These are phyloP conservation scores for Xanthorhoe designata DNA, from an alignment of 2,888 invertebrate species.

Conservation along the genomic window DNA sequence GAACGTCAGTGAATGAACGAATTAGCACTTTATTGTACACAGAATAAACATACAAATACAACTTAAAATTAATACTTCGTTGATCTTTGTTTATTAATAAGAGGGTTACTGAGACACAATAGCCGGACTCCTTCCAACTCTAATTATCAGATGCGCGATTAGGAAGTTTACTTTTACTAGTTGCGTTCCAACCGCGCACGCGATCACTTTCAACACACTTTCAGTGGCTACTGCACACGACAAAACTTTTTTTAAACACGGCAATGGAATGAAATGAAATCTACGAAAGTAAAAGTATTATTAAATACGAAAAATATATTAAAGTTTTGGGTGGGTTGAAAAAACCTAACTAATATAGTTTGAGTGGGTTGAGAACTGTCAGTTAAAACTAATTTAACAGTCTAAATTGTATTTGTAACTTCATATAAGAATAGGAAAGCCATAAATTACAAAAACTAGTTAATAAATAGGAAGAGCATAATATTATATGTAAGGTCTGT, in stretches of 20 bases:
- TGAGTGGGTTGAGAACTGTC: too few relatives aligned
- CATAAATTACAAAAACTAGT: too few relatives aligned
- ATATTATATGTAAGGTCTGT: too few relatives aligned
- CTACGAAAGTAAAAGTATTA: slow-evolving; percentile 49
- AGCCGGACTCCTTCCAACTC: slow-evolving; percentile 15
- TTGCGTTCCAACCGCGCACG: slow-evolving; percentile 66
- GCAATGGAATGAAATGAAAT: slow-evolving; percentile 28
- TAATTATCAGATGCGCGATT: slow-evolving; percentile 51
- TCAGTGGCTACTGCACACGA: slow-evolving; percentile 51
- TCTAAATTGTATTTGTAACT: too few relatives aligned
- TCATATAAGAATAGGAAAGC: too few relatives aligned
- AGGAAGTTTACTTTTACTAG: slow-evolving; percentile 82
- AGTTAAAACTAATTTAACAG: too few relatives aligned
- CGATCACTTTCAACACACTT: slow-evolving; percentile 78
- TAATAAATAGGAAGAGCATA: too few relatives aligned
- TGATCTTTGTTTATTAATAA: too few relatives aligned
- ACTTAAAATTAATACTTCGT: too few relatives aligned
- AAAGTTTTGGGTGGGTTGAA: neutral
- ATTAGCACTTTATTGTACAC: too few relatives aligned
- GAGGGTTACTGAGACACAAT: neutral
- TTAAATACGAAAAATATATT: slow-evolving; percentile 3
- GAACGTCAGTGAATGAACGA: too few relatives aligned
- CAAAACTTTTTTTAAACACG: slow-evolving; percentile 34
- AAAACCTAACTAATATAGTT: neutral
- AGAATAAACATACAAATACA: too few relatives aligned